Evolutionary conservation across 2,888 invertebrate genomes (phyloP).

Genomic region (Nezara viridula): DNA sequence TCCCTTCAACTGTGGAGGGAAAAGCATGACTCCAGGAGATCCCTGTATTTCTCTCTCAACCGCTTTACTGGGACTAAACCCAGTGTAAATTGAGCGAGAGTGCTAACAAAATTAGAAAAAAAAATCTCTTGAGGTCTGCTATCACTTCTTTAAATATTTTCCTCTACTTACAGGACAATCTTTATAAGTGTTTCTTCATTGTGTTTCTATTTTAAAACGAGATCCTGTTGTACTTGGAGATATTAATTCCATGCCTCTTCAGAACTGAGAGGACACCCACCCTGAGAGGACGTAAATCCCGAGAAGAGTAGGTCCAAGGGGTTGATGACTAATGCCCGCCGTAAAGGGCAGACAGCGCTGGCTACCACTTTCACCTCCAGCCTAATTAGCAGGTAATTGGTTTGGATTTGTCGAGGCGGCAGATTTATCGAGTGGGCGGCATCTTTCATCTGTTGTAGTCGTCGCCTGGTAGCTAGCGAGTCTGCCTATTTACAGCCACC

Average conservation of each 20-base stretch:
- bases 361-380: slow-evolving; percentile 20
- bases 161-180: too few species aligned
- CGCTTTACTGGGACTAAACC: too few species aligned
- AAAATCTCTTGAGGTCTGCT: too few species aligned
- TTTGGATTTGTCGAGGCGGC: background rate
- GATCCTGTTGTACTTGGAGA: background rate
- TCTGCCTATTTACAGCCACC: background rate
- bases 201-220: background rate
- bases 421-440: slow-evolving; percentile 38
- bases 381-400: slow-evolving; percentile 33
- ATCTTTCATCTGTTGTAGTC: slow-evolving; percentile 25
- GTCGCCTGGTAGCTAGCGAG: background rate
- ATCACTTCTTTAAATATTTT: too few species aligned
- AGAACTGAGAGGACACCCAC: background rate
- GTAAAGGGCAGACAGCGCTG: slow-evolving; percentile 13
- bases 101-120: too few species aligned
- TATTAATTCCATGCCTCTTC: background rate
- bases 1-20: too few species aligned
- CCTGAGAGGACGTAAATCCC: background rate
- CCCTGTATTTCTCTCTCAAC: too few species aligned
- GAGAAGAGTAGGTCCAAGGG: background rate
- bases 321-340: background rate
- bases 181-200: too few species aligned
- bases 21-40: too few species aligned
- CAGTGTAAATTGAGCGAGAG: too few species aligned